phyloP scores from a whole-genome alignment of 2,797 vertebrate species.

The Cryptoblepharus egeriae region DNA sequence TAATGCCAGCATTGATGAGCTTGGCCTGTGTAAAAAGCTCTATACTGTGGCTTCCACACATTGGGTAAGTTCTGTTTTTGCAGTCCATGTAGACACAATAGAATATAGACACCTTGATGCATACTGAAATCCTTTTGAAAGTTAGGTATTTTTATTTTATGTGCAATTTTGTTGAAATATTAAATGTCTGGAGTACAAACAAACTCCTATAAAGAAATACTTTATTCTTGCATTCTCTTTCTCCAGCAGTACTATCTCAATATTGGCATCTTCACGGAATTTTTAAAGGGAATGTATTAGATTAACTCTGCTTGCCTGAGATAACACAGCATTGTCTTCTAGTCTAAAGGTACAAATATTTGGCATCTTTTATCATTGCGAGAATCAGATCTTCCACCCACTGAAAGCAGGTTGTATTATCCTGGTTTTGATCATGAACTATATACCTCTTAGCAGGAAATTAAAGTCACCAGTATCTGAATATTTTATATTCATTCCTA shows the following conservation, averaged over 20 bases:
- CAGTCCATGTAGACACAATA: background rate
- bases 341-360: constrained; percentile 24
- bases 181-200: background rate
- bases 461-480: constrained; percentile 65
- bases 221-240: background rate
- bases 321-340: constrained; percentile 50
- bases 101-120: background rate
- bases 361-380: constrained; percentile 32
- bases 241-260: constrained; percentile 5
- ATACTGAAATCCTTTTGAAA: constrained; percentile 5
- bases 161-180: constrained; percentile 5
- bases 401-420: constrained; percentile 26
- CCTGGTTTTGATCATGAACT: constrained; percentile 58
- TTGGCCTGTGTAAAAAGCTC: background rate
- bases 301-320: constrained; percentile 10
- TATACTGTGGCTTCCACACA: background rate
- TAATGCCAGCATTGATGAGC: background rate
- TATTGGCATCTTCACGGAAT: constrained; percentile 30
- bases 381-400: constrained; percentile 50
- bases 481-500: constrained; percentile 53
- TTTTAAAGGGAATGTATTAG: constrained; percentile 37
- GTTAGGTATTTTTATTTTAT: constrained; percentile 9
- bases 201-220: constrained; percentile 4
- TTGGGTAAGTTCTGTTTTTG: too few relatives aligned
- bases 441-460: constrained; percentile 67